Conservation (phyloP, 2,888 invertebrate genomes). For the Schizotus pectinicornis region DNA sequence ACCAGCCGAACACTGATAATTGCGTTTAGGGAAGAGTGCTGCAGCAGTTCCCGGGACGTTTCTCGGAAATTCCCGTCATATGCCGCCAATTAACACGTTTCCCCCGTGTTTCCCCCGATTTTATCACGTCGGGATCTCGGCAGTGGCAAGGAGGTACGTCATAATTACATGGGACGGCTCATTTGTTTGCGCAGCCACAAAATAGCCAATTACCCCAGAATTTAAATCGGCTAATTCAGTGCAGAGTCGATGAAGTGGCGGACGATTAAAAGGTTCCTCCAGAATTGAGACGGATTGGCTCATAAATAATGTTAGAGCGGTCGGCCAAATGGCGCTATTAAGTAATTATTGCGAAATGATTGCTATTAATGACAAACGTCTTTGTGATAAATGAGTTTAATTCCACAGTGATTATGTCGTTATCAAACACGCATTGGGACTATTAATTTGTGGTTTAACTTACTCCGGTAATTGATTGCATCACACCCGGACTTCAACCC, state of each 20-base stretch:
- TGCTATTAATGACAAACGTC: conserved; percentile 38
- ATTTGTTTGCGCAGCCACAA: conserved; percentile 7
- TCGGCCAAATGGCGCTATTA: conserved; percentile 36
- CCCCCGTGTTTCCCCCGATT: not conserved
- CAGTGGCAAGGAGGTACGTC: not conserved
- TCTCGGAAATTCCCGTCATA: conserved; percentile 6
- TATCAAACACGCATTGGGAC: conserved; percentile 28
- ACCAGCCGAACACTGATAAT: too few species aligned
- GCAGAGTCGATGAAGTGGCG: conserved; percentile 11
- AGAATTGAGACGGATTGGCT: too few species aligned
- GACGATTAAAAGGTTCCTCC: conserved; percentile 5
- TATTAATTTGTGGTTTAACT: conserved; percentile 2
- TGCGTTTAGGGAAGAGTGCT: too few species aligned
- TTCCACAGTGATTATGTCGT: conserved; percentile 35
- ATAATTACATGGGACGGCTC: conserved; percentile 14
- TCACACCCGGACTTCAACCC: not conserved
- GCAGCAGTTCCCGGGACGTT: not conserved
- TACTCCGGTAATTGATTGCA: not conserved
- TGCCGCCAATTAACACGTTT: conserved; percentile 12
- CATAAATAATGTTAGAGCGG: conserved; percentile 26
- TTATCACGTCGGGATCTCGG: too few species aligned
- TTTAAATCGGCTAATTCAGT: conserved; percentile 17
- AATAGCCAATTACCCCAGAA: conserved; percentile 13
- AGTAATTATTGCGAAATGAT: conserved; percentile 39
- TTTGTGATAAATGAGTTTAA: conserved; percentile 37